Percentiles rank a stretch among this genome's conserved stretches.
phyloP scores from a whole-genome alignment of 2,888 invertebrate species.

The Agrilus biguttatus region DNA sequence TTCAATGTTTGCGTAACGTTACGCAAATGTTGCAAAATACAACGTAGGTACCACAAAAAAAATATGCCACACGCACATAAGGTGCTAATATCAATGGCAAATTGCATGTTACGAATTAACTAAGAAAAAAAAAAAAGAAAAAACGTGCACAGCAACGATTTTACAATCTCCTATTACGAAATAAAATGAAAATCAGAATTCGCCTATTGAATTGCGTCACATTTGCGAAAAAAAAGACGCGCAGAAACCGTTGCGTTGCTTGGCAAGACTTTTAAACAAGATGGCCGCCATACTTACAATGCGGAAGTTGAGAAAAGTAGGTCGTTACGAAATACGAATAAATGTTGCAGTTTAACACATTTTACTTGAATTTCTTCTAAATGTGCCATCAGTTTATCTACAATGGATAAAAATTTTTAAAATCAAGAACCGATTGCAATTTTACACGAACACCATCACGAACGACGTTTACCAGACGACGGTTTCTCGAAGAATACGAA shows the following conservation, averaged over 20 bases:
- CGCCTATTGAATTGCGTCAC: conserved; percentile 1
- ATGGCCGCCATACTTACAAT: conserved; percentile 17
- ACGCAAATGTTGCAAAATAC: too few species aligned
- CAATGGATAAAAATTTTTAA: background rate
- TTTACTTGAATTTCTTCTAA: background rate
- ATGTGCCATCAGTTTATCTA: background rate
- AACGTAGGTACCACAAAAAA: too few species aligned
- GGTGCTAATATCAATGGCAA: too few species aligned
- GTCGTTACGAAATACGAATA: conserved; percentile 9
- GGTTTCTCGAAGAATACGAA: conserved; percentile 15
- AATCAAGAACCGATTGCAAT: conserved; percentile 1
- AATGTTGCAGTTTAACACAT: conserved; percentile 1
- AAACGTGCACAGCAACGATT: too few species aligned
- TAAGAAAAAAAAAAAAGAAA: too few species aligned
- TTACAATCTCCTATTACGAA: too few species aligned
- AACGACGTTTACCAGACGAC: conserved; percentile 9
- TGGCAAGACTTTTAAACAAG: conserved; percentile 13
- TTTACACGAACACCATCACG: conserved; percentile 4
- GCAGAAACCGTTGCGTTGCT: conserved; percentile 10
- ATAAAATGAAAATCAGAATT: background rate
- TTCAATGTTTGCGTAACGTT: too few species aligned
- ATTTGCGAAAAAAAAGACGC: conserved; percentile 6
- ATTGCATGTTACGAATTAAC: too few species aligned
- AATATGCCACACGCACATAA: too few species aligned
- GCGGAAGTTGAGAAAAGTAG: conserved; percentile 19